Conservation (phyloP, 2,888 invertebrate species). For the Ptilodon capucinus region DNA sequence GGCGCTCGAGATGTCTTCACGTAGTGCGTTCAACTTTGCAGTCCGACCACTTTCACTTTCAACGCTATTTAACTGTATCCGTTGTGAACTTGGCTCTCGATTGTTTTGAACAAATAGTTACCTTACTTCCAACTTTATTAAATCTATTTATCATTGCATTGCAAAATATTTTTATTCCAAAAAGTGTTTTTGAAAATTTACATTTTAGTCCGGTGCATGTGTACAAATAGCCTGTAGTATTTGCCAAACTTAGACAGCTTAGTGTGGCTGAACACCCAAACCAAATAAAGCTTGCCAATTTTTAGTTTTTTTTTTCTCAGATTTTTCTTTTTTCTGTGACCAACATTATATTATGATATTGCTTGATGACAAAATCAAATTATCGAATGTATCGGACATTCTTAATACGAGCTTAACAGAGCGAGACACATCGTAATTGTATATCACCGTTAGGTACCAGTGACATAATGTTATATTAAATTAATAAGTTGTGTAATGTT, state of each 20-base stretch:
- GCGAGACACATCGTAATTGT: neutral
- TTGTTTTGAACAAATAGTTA: neutral
- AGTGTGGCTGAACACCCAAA: no score
- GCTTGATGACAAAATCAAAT: neutral
- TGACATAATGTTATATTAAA: neutral
- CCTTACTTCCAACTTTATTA: no score
- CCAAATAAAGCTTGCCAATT: no score
- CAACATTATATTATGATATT: no score
- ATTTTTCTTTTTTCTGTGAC: no score
- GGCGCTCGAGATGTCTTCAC: constrained; percentile 34
- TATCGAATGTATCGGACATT: neutral
- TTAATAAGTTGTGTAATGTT: neutral
- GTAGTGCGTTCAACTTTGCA: constrained; percentile 55
- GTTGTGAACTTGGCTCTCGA: constrained; percentile 10
- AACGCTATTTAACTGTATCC: constrained; percentile 33
- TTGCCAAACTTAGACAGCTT: no score
- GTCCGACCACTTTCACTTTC: constrained; percentile 67
- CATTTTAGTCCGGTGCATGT: no score
- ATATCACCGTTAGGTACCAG: neutral
- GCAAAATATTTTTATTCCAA: no score
- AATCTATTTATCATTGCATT: no score
- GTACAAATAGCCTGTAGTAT: no score
- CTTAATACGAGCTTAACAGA: neutral
- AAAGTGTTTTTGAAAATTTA: no score
- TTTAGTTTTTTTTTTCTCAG: no score